These are phyloP conservation scores for Copsychus sechellarum DNA, from an alignment of 2,113 vertebrate genomes.

Conservation along the genomic window DNA sequence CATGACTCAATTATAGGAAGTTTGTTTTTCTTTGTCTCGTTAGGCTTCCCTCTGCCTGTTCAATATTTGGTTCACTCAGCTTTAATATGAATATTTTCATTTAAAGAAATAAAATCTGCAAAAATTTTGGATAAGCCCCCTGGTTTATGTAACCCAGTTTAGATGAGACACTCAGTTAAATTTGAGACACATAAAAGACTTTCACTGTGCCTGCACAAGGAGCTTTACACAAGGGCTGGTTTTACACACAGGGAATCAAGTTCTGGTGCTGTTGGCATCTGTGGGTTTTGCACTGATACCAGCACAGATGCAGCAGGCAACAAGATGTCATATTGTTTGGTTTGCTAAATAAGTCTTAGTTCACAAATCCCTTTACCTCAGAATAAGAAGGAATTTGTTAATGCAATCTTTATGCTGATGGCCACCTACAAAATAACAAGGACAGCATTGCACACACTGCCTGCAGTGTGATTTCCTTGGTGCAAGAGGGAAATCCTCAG, in stretches of 20 bases:
- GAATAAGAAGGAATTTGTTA: background rate
- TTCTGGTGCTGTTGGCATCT: background rate
- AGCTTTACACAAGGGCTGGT: background rate
- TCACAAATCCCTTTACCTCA: background rate
- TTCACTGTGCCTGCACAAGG: background rate
- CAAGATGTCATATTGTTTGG: background rate
- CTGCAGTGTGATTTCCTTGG: background rate
- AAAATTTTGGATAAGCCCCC: background rate
- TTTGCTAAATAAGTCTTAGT: background rate
- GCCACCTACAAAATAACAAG: background rate
- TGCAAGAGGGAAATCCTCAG: background rate
- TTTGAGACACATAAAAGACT: background rate
- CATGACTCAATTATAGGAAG: constrained; percentile 2
- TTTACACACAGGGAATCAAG: background rate
- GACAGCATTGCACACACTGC: background rate
- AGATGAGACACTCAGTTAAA: background rate
- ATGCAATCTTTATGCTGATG: background rate
- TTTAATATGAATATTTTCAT: background rate
- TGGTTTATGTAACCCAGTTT: background rate
- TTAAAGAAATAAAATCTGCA: constrained; percentile 28
- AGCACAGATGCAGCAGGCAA: background rate
- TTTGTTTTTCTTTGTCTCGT: constrained; percentile 27
- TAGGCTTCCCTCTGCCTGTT: constrained; percentile 18
- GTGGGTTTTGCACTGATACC: background rate
- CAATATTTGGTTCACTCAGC: background rate